phyloP scores from a whole-genome alignment of 2,113 vertebrate species.

The Petromus typicus region DNA sequence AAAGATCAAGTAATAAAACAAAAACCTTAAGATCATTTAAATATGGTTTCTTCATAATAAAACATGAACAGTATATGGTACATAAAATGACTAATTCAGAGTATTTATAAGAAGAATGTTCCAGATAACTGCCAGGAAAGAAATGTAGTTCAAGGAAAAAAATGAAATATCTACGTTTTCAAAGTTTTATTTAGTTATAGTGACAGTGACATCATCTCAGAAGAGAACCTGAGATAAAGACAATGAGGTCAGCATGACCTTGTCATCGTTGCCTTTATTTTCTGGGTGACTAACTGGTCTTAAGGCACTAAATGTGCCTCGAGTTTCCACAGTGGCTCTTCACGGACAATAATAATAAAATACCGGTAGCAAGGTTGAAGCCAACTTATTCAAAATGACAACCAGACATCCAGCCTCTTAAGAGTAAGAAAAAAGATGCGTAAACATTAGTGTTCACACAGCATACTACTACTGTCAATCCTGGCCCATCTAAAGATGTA shows the following conservation, averaged over 20 bases:
- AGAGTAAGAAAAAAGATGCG: neutral
- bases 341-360: neutral
- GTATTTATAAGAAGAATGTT: slow-evolving; percentile 82
- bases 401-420: slow-evolving; percentile 18
- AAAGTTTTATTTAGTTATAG: slow-evolving; percentile 70
- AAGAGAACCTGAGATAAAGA: slow-evolving; percentile 73
- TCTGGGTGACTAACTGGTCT: slow-evolving; percentile 56
- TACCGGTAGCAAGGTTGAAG: slow-evolving; percentile 36
- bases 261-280: slow-evolving; percentile 74
- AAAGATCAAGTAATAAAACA: slow-evolving; percentile 76
- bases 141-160: slow-evolving; percentile 68
- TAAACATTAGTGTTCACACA: neutral
- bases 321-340: slow-evolving; percentile 31
- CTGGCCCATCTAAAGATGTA: neutral
- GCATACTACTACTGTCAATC: neutral
- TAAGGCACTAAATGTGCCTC: slow-evolving; percentile 42
- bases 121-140: slow-evolving; percentile 79
- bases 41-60: neutral
- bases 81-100: slow-evolving; percentile 77
- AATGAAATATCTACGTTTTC: slow-evolving; percentile 70
- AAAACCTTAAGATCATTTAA: slow-evolving; percentile 41
- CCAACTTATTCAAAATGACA: slow-evolving; percentile 51
- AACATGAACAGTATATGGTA: slow-evolving; percentile 73
- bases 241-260: slow-evolving; percentile 73
- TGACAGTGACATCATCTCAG: slow-evolving; percentile 57